Base-by-base conservation (phyloP, 2,888 invertebrate species). In the Plagiodera versicolora region DNA sequence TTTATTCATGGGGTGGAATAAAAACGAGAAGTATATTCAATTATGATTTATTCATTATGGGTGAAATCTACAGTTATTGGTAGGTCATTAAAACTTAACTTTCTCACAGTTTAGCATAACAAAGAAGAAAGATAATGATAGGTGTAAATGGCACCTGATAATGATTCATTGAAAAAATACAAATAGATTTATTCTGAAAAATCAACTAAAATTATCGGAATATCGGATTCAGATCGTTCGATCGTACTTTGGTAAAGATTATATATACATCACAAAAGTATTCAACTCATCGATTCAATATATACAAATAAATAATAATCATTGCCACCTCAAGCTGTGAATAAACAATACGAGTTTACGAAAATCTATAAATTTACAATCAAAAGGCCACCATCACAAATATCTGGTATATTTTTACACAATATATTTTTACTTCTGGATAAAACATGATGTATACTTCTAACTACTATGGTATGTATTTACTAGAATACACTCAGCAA, bases 201-300 rank as follows among this genome's bases (percentile, higher is more conserved):
- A 58, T 56, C 54, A 60, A 60, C 54, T 35, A 61, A 68, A 65
- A 52, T 58, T 44, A 67, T 62, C 61, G 61, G 59, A 65, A 64
- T 60, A 59, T 65, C 64, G 63, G 53, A 44, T 24, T 63, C 44
- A 61, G 58, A 69, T 70, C 71, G 70, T 67, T 72, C 71, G 71
- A 68, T 70, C 68, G 63, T 50, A 71, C 77, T 77, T 77, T 77
- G 75, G 75, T 77, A 75, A 74, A 58, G 70, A 72, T 72, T 76
- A 76, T 77, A 72, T 76, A 76, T 39, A 39, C 75, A 76, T 73
- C 75, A 77, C 74, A 75, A 67, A 75, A 70, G 68, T 68, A 58
- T 70, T 19, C 53, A 47, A 59, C 8, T 64, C 58, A 55, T 56
- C 66, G 67, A 62, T 69, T 67, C 74, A 72, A 70, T 77, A 76